Evolutionary conservation across 2,797 vertebrate species (phyloP), one percentile per base, ranked within the genome.

Genomic region (Silurus aristotelis): DNA sequence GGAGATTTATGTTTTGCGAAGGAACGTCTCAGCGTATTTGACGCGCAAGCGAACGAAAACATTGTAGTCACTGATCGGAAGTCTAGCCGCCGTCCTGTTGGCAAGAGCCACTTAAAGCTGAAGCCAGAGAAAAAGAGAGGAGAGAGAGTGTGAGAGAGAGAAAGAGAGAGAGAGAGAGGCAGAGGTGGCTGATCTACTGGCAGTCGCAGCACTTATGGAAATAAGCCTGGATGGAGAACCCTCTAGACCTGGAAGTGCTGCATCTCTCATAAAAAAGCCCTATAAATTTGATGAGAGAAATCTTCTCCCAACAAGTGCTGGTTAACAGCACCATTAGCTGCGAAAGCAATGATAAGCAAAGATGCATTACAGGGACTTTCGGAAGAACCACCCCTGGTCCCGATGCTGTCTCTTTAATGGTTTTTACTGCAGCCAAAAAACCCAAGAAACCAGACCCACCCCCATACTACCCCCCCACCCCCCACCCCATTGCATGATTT

Each of bases 401-500:
- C 78, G 63, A 82, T 80, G 67, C 84, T 25, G 78, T 87, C 61
- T 72, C 67, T 85, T 86, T 79, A 84, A 83, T 72, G 64, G 55
- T 70, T 87, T 84, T 73, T 80, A 73, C 81, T 56, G 87, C 88
- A 86, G 86, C 88, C 85, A 88, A 87, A 85, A 82, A 70, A 75
- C 67, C 80, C 55, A 87, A 87, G 77, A 55, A 52, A 78, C 58
- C 86, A 48, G 82, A 77, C 85, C 76, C 75, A 60, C 25, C 56
- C 55, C 58, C 56, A 71, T 7, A 52, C 48, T 10, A 48, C 61
- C 60, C 67, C 87, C 77, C 71, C 48, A 6, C 48, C 9, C 5
- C 48, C 48, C 48, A 48, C 58, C 67, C 87, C 77, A 67, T 71
- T 58, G 80, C 70, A 89, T 94, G 93, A 94, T 94, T 94, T 93